Percentiles rank a stretch among this genome's conserved stretches.
Conservation (phyloP, 2,113 vertebrate genomes). For the Brienomyrus longianalis region DNA sequence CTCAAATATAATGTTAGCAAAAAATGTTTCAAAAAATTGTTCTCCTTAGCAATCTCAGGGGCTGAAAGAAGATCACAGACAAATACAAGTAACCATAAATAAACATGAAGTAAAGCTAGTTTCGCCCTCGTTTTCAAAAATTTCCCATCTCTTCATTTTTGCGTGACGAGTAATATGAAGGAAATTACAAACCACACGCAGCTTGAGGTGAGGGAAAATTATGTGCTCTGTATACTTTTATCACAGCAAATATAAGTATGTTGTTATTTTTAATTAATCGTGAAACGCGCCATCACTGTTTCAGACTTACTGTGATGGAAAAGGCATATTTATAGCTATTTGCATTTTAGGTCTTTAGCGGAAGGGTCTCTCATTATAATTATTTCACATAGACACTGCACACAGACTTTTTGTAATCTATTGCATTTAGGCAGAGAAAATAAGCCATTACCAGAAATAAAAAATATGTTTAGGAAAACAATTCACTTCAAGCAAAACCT, state of each 20-base stretch:
- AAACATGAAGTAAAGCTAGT: background rate
- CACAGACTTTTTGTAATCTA: background rate
- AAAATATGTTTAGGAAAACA: background rate
- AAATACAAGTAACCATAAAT: background rate
- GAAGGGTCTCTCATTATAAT: background rate
- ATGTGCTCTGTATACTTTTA: background rate
- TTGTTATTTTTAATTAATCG: background rate
- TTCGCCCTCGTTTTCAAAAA: background rate
- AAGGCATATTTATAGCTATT: background rate
- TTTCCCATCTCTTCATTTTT: background rate
- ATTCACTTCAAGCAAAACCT: background rate
- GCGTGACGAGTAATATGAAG: background rate
- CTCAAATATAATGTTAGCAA: background rate
- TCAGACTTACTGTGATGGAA: background rate
- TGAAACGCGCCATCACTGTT: background rate
- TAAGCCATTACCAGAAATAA: background rate
- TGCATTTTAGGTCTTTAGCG: background rate
- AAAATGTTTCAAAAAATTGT: background rate
- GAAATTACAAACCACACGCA: background rate
- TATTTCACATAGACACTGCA: background rate
- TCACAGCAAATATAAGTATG: background rate
- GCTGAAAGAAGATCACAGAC: background rate
- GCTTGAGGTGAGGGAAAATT: background rate
- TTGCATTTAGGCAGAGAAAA: background rate
- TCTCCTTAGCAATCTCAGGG: background rate